Evolutionary conservation across 2,888 invertebrate genomes (phyloP), one percentile per base, ranked within the genome.

Genomic region (Lasioglossum lativentre): DNA sequence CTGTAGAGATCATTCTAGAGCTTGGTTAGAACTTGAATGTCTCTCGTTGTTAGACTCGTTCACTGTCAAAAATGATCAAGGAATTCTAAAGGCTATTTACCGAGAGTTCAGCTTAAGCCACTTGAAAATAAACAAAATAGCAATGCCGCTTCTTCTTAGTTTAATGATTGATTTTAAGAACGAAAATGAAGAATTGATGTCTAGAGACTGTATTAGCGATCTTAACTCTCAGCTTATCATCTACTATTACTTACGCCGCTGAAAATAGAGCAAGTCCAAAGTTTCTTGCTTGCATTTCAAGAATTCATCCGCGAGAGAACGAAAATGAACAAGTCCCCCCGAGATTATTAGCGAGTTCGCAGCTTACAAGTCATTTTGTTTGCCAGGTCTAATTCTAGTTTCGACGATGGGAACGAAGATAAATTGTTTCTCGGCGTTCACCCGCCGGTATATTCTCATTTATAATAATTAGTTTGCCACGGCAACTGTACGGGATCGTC

Each of bases 301-400:
- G 63, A 63, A 16, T 6, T 30, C 27, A 30, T 6, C 30, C 52
- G 10, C 63, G 63, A 16, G 63, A 16, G 63, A 63, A 63, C 16
- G 30, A 63, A 63, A 63, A 63, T 2, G 63, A 30, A 63, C 30
- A 63, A 30, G 30, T 63, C 63, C 45, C 45, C 16, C 16, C 16
- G 63, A 63, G 63, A 63, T 30, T 63, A 63, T 30, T 63, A 63
- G 63, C 27, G 63, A 63, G 63, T 63, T 30, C n/a, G 27, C 30
- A 63, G 30, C 63, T 16, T 30, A 16, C 63, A 6, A 16, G 63
- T 14, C 1, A 27, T 30, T 52, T 52, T 52, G 52, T 63, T 30
- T 63, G 63, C 63, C 63, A 16, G 63, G 14, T 63, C 63, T 30
- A 30, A 66, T 66, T 66, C 66, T 19, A 66, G 66, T 66, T 30